Base-by-base conservation (phyloP, 2,113 vertebrate genomes). In the Ammodytes marinus region DNA sequence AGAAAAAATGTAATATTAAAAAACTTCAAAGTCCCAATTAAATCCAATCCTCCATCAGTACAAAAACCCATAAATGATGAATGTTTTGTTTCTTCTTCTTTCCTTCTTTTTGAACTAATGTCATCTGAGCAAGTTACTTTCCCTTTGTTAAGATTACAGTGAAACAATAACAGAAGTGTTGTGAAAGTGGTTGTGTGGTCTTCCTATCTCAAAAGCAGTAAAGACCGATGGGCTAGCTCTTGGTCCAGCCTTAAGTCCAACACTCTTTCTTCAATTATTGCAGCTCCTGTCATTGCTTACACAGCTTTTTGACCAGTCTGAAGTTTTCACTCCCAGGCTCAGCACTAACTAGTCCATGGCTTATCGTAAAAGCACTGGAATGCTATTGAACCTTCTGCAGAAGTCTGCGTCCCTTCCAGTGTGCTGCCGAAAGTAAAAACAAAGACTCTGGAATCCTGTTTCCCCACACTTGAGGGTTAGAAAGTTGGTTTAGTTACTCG, bases 321-420 rank as follows among this genome's bases (percentile, higher is more conserved):
- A 82, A 77, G 74, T 84, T 89, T 88, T 87, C 42, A 78, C 74
- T 86, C 76, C 59, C 76, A 74, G 88, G 61, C 86, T 92, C 80
- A 79, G 9, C 79, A 59, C 88, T 84, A 89, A 89, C 85, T 27
- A 83, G 88, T 68, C 85, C 5, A 68, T 0, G 74, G 89, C 86
- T 94, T 91, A 91, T 84, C 75, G 77, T 77, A 79, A 93, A 92
- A 88, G 75, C 69, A 42, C 8, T 45, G 89, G 89, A 93, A 93
- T 93, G 91, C 85, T 79, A 76, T 79, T 89, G 79, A 90, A 93
- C 79, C 86, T 69, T 70, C 46, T 59, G 52, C 19, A 77, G 68
- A 82, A 66, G 65, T 68, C 67, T 59, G 78, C 35, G 40, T 87
- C 65, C 42, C 46, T 74, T 67, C 17, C 49, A 53, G 55, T n/a